phyloP scores from a whole-genome alignment of 1,140 invertebrate genomes.

The Bactericera cockerelli region DNA sequence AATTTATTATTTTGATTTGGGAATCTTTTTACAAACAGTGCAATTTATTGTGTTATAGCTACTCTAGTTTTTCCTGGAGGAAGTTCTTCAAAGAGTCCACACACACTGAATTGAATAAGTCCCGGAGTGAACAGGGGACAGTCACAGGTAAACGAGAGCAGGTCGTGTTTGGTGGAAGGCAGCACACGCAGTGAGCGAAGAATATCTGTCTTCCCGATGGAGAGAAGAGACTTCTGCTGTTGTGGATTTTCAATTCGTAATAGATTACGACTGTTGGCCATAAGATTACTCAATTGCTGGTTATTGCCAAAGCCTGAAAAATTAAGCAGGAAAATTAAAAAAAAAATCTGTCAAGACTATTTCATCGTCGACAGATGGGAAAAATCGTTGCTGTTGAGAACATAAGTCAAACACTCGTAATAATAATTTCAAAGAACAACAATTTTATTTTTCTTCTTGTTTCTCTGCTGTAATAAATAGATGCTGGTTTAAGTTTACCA shows the following conservation, averaged over 20 bases:
- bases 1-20: no score
- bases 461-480: no score
- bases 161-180: background rate
- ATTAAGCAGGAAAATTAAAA: background rate
- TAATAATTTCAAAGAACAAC: no score
- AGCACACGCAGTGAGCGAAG: background rate
- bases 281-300: background rate
- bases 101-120: conserved; percentile 2
- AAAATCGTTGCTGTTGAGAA: no score
- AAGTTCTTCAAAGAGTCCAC: background rate
- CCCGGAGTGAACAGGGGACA: background rate
- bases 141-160: background rate
- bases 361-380: no score
- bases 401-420: no score
- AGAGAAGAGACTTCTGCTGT: background rate
- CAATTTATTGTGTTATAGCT: no score
- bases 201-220: background rate
- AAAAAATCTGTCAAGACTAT: no score
- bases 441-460: no score
- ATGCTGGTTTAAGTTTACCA: no score
- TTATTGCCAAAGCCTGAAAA: background rate
- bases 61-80: no score
- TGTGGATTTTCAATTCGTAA: background rate
- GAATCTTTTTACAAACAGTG: no score
- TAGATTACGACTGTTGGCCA: background rate